Evolutionary conservation across 1,140 invertebrate species (phyloP), one percentile per base, ranked within the genome.

Genomic region (Theocolax elegans): DNA sequence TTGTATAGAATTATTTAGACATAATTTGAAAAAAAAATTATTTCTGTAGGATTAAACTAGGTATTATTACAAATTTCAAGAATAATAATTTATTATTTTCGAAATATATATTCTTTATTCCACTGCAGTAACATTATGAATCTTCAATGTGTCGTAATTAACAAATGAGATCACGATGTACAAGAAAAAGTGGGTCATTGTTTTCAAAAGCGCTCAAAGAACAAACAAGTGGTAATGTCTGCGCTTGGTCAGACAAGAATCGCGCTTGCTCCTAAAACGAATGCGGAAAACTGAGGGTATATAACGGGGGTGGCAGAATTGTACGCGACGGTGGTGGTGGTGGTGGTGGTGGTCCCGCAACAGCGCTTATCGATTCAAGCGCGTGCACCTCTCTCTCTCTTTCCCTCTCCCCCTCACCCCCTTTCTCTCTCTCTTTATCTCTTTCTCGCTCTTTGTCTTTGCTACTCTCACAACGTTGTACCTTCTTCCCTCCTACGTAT

Each of bases 301-400:
- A n/a, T n/a, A n/a, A n/a, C n/a, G n/a, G n/a, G n/a, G n/a, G n/a
- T n/a, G n/a, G n/a, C n/a, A n/a, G n/a, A n/a, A n/a, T n/a, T n/a
- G n/a, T n/a, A 46, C 71, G 48, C 17, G 48, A 8, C 19, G 42
- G 42, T 46, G 42, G 42, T 21, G 17, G 48, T 12, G 48, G 48
- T 13, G 48, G 31, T 72, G 71, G 62, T 72, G 67, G 70, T 74
- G 64, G 71, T 58, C 49, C n/a, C 63, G 63, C 31, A 15, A 65
- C 48, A 65, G 35, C 70, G 69, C 71, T 76, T 77, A 77, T 77
- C 76, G 76, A 77, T 77, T 75, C 68, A 71, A 63, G 66, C 35
- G 35, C 29, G 31, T 15, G 48, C 31, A 21, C 42, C 27, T 38
- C 19, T 51, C 62, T 8, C 29, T 63, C 60, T 40, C 29, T 42